Evolutionary conservation across 2,888 invertebrate species (phyloP).

Genomic region (Meteorus colon): DNA sequence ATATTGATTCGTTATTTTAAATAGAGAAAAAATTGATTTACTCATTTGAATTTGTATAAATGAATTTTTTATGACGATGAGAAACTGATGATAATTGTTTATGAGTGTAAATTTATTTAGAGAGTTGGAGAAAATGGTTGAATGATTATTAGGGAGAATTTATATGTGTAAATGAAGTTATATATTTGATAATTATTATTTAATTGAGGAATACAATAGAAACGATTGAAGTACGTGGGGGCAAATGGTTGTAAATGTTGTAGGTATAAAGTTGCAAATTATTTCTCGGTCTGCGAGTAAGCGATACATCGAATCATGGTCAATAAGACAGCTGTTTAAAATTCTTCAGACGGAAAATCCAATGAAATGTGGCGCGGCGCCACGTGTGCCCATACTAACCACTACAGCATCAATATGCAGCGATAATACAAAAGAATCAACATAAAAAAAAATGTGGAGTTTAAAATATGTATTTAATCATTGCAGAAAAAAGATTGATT

Average conservation of each 20-base stretch:
- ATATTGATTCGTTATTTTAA: background rate
- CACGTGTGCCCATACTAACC: constrained; percentile 45
- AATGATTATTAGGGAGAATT: too few species aligned
- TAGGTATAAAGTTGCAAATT: constrained; percentile 20
- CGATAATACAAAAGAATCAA: constrained; percentile 10
- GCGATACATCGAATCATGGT: constrained; percentile 63
- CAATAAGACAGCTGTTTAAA: constrained; percentile 67
- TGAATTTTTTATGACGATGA: constrained; percentile 10
- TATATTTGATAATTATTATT: background rate
- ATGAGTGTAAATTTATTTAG: background rate
- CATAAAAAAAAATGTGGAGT: background rate
- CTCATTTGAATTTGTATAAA: background rate
- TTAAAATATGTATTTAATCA: background rate
- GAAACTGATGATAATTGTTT: background rate
- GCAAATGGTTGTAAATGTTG: background rate
- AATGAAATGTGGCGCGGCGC: constrained; percentile 67
- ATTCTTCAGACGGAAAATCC: constrained; percentile 67
- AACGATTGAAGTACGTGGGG: constrained; percentile 39
- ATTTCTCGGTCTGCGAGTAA: constrained; percentile 45
- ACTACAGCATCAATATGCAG: constrained; percentile 5
- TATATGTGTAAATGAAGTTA: background rate
- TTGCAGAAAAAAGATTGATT: background rate
- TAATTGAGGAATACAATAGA: constrained; percentile 9
- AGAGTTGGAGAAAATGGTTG: too few species aligned
- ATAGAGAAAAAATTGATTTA: background rate